Evolutionary conservation across 2,113 vertebrate species (phyloP).

Genomic region (Poeciliopsis turrubarensis): DNA sequence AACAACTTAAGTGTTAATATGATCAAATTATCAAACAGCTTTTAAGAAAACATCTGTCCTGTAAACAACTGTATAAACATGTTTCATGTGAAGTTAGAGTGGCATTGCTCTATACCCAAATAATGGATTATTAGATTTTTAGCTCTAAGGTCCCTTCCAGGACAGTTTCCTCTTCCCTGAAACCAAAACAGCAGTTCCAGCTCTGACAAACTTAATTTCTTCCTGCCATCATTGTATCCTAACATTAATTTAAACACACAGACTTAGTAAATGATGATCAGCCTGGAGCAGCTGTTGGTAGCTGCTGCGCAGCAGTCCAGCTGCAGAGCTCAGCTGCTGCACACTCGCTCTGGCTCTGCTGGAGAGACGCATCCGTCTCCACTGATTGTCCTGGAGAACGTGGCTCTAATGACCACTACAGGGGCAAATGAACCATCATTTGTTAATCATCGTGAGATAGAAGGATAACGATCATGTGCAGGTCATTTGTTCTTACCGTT

Average conservation of each 20-base stretch:
- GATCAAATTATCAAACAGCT: neutral
- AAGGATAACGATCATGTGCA: constrained; percentile 1
- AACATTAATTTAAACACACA: neutral
- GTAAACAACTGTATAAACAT: neutral
- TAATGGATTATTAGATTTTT: neutral
- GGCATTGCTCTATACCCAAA: too few relatives aligned
- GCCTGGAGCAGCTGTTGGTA: constrained; percentile 22
- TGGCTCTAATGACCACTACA: constrained; percentile 16
- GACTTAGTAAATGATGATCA: constrained; percentile 4
- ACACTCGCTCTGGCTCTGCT: constrained; percentile 5
- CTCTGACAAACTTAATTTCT: neutral
- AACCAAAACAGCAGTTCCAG: neutral
- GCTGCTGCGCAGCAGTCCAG: constrained; percentile 14
- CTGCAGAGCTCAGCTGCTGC: constrained; percentile 22
- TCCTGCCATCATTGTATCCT: neutral
- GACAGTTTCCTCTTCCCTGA: neutral
- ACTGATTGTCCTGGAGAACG: constrained; percentile 16
- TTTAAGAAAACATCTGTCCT: neutral
- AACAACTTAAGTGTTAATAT: neutral
- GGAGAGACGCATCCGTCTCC: constrained; percentile 14
- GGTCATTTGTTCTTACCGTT: neutral
- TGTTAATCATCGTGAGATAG: constrained; percentile 10
- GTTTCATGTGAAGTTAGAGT: neutral
- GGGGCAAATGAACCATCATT: constrained; percentile 27
- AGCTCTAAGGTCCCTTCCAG: neutral